These are phyloP conservation scores for Coilia nasus DNA, from an alignment of 2,797 vertebrate species.

Conservation along the genomic window DNA sequence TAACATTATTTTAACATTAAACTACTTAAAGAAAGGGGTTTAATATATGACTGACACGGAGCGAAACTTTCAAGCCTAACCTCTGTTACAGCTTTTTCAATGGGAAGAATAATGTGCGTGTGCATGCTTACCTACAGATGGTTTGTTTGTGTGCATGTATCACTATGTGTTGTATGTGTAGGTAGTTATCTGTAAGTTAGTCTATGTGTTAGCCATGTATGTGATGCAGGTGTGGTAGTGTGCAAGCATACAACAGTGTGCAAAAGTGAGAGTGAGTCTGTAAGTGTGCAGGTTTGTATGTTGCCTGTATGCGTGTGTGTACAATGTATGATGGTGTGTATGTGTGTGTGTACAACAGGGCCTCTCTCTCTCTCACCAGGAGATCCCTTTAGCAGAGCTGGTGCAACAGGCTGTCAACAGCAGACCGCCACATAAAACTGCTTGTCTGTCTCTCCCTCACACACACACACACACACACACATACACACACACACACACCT, in stretches of 20 bases:
- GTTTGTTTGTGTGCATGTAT: no score
- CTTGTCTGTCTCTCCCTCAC: conserved; percentile 50
- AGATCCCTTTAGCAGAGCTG: conserved; percentile 63
- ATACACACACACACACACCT: conserved; percentile 46
- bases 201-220: background rate
- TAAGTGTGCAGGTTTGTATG: background rate
- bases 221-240: background rate
- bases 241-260: no score
- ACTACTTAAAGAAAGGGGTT: no score
- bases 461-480: conserved; percentile 47
- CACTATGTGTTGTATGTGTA: background rate
- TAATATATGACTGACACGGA: no score
- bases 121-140: no score
- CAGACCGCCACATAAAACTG: conserved; percentile 74
- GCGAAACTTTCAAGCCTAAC: no score
- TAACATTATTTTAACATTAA: no score
- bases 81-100: no score
- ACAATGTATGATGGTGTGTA: background rate
- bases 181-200: background rate
- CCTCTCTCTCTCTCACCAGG: conserved; percentile 59
- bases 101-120: no score
- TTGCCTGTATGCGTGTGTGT: background rate
- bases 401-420: conserved; percentile 79
- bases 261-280: background rate
- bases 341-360: conserved; percentile 33